Conservation (phyloP, 2,113 vertebrate genomes). For the Sapajus apella region DNA sequence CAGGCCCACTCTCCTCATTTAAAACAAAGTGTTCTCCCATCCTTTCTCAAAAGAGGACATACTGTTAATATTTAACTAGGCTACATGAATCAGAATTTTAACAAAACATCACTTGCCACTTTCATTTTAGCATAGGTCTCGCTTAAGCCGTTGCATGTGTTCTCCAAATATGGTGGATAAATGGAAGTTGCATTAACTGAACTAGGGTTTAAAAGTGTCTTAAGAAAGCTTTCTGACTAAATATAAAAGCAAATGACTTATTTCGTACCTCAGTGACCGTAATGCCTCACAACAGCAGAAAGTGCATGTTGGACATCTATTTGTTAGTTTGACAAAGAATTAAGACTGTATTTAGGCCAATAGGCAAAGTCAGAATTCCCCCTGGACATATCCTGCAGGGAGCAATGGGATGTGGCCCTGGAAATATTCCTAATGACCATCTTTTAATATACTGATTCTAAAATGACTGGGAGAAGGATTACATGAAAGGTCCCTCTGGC, state of each 20-base stretch:
- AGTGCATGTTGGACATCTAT: neutral
- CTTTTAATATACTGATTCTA: neutral
- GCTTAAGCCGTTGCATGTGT: neutral
- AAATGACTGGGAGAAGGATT: slow-evolving; percentile 8
- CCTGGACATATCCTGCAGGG: neutral
- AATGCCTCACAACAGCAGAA: neutral
- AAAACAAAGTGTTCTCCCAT: neutral
- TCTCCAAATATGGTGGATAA: neutral
- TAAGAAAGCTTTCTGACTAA: neutral
- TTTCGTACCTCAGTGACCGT: neutral
- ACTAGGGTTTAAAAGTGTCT: neutral
- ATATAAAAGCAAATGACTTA: slow-evolving; percentile 19
- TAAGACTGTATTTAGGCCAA: neutral
- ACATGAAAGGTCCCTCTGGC: neutral
- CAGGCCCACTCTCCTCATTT: neutral
- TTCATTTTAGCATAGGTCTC: slow-evolving; percentile 3
- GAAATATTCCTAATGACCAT: slow-evolving; percentile 47
- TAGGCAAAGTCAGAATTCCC: slow-evolving; percentile 39
- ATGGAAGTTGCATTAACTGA: neutral
- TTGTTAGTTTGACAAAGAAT: slow-evolving; percentile 7
- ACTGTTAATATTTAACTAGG: neutral
- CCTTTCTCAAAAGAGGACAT: neutral
- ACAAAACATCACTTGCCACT: neutral
- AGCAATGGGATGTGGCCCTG: neutral
- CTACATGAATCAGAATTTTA: slow-evolving; percentile 3